A percentile compares a stretch with the other conserved stretches of the same genome.
These are phyloP conservation scores for Megalops atlanticus DNA, from an alignment of 2,113 vertebrate genomes.

Conservation along the genomic window DNA sequence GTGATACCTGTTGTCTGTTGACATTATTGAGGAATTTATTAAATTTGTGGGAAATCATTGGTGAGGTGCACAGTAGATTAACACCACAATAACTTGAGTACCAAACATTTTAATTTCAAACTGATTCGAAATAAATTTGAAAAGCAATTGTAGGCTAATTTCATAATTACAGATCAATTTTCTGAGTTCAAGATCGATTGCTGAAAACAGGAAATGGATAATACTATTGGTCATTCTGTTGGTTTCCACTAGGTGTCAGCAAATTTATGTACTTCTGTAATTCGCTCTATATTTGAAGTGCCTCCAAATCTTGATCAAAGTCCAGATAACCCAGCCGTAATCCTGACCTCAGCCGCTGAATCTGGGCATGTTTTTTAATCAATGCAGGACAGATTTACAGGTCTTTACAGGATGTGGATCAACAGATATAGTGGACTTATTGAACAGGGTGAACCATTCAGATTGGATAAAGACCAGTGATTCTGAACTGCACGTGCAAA, in stretches of 20 bases:
- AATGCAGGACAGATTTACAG: neutral
- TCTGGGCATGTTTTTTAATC: neutral
- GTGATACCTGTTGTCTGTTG: neutral
- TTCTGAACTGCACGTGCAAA: neutral
- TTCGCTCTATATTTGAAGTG: neutral
- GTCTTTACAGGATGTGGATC: neutral
- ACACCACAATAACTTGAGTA: neutral
- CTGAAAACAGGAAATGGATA: too few relatives aligned
- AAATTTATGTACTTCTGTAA: neutral
- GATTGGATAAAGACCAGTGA: neutral
- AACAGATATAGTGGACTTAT: too few relatives aligned
- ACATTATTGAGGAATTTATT: too few relatives aligned
- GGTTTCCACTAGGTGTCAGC: neutral
- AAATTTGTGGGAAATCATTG: neutral
- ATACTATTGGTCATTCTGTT: neutral
- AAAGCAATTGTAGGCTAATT: neutral
- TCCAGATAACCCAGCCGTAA: too few relatives aligned
- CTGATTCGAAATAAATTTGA: neutral
- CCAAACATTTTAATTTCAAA: neutral
- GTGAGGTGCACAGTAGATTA: neutral
- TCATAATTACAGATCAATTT: neutral
- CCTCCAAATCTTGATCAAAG: neutral
- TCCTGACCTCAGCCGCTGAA: neutral
- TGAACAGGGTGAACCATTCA: too few relatives aligned
- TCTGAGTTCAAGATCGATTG: too few relatives aligned